Evolutionary conservation across 2,113 vertebrate species (phyloP), one percentile per base, ranked within the genome.

Genomic region (Noctilio leporinus): DNA sequence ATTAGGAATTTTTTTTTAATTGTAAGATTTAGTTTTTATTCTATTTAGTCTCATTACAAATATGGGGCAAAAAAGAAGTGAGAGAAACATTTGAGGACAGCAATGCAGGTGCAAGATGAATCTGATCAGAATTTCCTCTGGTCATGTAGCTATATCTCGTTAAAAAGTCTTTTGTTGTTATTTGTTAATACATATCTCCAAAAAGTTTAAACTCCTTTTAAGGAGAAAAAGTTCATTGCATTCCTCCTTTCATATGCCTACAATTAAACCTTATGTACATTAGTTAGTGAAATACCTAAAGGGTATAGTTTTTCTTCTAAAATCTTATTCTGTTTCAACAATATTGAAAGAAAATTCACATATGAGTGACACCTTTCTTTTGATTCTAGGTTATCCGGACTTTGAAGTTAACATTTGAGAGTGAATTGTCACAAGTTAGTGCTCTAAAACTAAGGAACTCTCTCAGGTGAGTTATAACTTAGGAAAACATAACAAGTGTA

Each of bases 361-460:
- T 49, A 57, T 59, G 30, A 89, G 94, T 95, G 1, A 64, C 95
- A 67, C 85, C 55, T 64, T 53, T 90, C 53, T 94, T 59, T 90
- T 97, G 2, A 96, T 98, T 98, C 43, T 95, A 99, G 98, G 93
- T 98, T 96, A 97, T 98, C 89, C 86, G 14, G 86, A 97, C 98
- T 84, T 97, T 98, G 91, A 98, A 98, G 65, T 86, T 97, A 77
- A 96, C 98, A 17, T 84, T 97, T 90, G 97, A 98, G 69, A 81
- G 92, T 96, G 98, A 98, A 77, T 96, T 98, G 64, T 98, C 94
- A 72, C 85, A 95, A 95, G 93, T 98, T 81, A 96, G 82, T 70
- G 89, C 86, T 92, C 87, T 98, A 93, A 98, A 97, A 91, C 96
- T 96, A 94, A 93, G 95, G 82, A 40, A 85, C 64, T 72, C 93